phyloP scores from a whole-genome alignment of 2,888 invertebrate species.

The Spialia ferax region DNA sequence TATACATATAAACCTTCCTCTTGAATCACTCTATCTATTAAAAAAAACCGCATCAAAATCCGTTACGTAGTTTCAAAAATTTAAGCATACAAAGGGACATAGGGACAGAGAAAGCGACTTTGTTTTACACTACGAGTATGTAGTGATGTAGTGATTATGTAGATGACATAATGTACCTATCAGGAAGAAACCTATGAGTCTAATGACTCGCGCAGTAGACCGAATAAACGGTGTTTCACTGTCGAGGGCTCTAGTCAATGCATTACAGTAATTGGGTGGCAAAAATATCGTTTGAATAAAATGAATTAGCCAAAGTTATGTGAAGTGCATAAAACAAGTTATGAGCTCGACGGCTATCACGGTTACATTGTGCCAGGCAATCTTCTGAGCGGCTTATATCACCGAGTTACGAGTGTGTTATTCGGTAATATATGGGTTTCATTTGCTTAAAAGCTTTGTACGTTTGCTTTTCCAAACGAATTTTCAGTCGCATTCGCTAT shows the following conservation, averaged over 20 bases:
- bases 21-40: too few species aligned
- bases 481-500: conserved; percentile 66
- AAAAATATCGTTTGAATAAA: conserved; percentile 1
- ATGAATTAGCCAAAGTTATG: conserved; percentile 41
- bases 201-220: not conserved
- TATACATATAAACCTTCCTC: too few species aligned
- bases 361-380: conserved; percentile 71
- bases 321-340: conserved; percentile 67
- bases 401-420: conserved; percentile 76
- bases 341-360: conserved; percentile 60
- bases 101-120: too few species aligned
- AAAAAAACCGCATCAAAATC: too few species aligned
- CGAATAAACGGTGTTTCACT: not conserved
- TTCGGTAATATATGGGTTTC: conserved; percentile 80
- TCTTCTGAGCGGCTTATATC: conserved; percentile 77
- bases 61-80: too few species aligned
- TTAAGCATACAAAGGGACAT: too few species aligned
- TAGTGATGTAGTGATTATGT: too few species aligned
- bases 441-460: conserved; percentile 84
- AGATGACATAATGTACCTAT: too few species aligned
- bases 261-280: conserved; percentile 7
- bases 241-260: not conserved
- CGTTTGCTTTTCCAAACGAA: conserved; percentile 71
- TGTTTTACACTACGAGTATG: too few species aligned
- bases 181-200: too few species aligned